Evolutionary conservation across 64 coral and sea anemone genomes (phyloP).

Genomic region (Porites australiensis): DNA sequence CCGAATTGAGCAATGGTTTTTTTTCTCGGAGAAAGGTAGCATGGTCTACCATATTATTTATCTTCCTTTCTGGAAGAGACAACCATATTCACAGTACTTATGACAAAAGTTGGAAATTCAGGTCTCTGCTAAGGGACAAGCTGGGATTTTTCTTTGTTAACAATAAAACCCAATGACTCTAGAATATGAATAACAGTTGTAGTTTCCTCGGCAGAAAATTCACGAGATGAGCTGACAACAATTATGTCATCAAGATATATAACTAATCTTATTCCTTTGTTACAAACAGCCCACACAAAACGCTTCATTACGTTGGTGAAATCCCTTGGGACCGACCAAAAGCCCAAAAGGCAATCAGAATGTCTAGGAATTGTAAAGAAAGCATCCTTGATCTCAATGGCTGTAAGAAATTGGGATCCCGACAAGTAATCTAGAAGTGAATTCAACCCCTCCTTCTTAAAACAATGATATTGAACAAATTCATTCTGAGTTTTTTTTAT

Average conservation of each 20-base stretch:
- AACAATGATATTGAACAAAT: constrained; percentile 29
- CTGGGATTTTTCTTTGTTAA: not conserved
- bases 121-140: not conserved
- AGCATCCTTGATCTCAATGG: constrained; percentile 34
- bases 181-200: not conserved
- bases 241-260: not conserved
- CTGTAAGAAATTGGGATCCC: constrained; percentile 7
- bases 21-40: too few species aligned
- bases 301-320: not conserved
- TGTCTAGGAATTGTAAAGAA: constrained; percentile 28
- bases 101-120: not conserved
- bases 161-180: not conserved
- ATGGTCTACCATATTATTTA: too few species aligned
- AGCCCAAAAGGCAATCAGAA: not conserved
- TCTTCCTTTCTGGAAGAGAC: too few species aligned
- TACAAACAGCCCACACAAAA: not conserved
- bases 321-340: not conserved
- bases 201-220: not conserved
- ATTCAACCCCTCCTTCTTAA: constrained; percentile 26
- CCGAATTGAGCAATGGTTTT: not conserved
- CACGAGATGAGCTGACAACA: not conserved
- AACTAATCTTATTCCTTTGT: constrained; percentile 6
- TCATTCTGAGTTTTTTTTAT: too few species aligned
- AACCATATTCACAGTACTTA: too few species aligned
- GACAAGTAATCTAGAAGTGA: constrained; percentile 5